phyloP scores from a whole-genome alignment of 2,888 invertebrate genomes.

The Andrena fulva region DNA sequence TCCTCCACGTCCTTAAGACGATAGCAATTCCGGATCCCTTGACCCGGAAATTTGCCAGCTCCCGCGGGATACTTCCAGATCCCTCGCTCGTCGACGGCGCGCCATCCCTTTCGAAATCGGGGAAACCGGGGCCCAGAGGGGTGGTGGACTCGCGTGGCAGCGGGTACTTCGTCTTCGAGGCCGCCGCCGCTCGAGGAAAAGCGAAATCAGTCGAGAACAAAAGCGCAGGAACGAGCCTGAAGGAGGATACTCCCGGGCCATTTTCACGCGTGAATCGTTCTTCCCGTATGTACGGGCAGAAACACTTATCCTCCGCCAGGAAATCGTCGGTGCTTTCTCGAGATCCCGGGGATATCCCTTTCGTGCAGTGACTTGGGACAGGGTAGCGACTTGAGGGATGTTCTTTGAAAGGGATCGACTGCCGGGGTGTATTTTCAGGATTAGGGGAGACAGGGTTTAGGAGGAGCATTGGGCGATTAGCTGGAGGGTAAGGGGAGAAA shows the following conservation, averaged over 20 bases:
- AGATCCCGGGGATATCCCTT: slow-evolving; percentile 35
- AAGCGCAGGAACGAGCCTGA: slow-evolving; percentile 43
- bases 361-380: neutral
- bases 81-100: slow-evolving; percentile 1
- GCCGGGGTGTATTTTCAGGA: too few species aligned
- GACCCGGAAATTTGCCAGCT: slow-evolving; percentile 72
- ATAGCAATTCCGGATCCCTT: slow-evolving; percentile 72
- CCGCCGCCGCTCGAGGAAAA: slow-evolving; percentile 55
- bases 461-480: too few species aligned
- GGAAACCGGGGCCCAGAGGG: slow-evolving; percentile 27
- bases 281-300: slow-evolving; percentile 36
- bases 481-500: too few species aligned
- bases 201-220: slow-evolving; percentile 61
- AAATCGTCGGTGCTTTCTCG: slow-evolving; percentile 35
- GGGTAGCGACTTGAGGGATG: neutral
- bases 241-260: slow-evolving; percentile 52
- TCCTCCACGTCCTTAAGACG: slow-evolving; percentile 69
- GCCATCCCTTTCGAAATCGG: slow-evolving; percentile 40
- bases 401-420: neutral
- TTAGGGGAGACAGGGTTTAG: too few species aligned
- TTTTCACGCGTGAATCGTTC: slow-evolving; percentile 61
- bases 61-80: slow-evolving; percentile 60
- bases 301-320: slow-evolving; percentile 29
- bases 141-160: slow-evolving; percentile 61
- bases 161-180: slow-evolving; percentile 65